These are phyloP conservation scores for Potamarius usumacintae DNA, from an alignment of 2,113 vertebrate genomes.

Conservation along the genomic window DNA sequence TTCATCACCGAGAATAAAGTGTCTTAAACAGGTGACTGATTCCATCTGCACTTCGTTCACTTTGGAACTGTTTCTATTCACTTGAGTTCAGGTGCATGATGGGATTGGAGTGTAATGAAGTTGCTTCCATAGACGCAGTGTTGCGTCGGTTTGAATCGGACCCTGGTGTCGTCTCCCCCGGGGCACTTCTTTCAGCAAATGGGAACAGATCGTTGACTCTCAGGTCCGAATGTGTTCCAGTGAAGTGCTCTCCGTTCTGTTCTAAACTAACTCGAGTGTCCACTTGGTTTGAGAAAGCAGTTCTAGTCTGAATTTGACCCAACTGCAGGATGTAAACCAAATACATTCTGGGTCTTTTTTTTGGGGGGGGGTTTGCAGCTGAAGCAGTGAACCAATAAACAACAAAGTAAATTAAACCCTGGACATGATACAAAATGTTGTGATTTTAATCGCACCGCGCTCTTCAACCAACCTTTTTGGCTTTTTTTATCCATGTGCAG, in stretches of 20 bases:
- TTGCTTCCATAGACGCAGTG: background rate
- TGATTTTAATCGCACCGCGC: background rate
- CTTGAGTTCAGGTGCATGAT: background rate
- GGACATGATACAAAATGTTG: background rate
- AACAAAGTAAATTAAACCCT: background rate
- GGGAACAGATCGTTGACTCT: background rate
- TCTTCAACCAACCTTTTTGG: background rate
- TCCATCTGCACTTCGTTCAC: background rate
- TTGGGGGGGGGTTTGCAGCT: too few species aligned
- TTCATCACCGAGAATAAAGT: background rate
- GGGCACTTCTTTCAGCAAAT: background rate
- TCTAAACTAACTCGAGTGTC: background rate
- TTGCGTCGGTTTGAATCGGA: background rate
- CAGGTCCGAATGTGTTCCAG: background rate
- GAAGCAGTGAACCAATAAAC: background rate
- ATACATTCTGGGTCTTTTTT: background rate
- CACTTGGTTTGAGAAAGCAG: background rate
- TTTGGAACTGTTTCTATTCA: background rate
- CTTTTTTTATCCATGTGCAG: background rate
- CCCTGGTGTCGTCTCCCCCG: background rate
- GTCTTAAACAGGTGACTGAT: background rate
- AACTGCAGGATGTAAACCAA: background rate
- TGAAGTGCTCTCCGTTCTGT: background rate
- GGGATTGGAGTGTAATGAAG: background rate
- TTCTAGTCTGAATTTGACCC: background rate